These are phyloP conservation scores for Ctenochaetus hawaiiensis DNA, from an alignment of 2,797 vertebrate species.

Conservation along the genomic window DNA sequence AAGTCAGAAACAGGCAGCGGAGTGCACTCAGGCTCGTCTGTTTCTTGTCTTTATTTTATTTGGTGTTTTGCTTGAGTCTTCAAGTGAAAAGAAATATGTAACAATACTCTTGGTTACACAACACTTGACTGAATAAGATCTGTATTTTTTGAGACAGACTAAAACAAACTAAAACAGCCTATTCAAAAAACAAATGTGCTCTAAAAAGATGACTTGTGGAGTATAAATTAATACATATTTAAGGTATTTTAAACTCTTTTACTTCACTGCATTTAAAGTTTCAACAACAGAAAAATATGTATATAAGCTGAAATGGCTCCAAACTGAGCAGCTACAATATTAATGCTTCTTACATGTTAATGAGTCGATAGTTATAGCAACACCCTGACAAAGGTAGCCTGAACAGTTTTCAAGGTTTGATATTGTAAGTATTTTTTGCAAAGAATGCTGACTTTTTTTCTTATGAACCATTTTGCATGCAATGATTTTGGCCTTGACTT, in stretches of 20 bases:
- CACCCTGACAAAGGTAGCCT: no score
- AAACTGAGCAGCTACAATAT: not conserved
- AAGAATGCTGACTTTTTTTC: no score
- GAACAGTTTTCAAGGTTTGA: no score
- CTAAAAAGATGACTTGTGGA: not conserved
- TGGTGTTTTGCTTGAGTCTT: constrained; percentile 10
- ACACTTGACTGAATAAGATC: no score
- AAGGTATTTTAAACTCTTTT: not conserved
- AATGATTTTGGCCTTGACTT: no score
- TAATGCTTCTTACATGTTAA: not conserved
- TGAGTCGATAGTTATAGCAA: not conserved
- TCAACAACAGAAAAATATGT: not conserved
- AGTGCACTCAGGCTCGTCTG: not conserved
- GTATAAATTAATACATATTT: not conserved
- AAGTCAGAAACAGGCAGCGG: constrained; percentile 7
- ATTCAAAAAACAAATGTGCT: not conserved
- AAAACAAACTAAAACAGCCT: not conserved
- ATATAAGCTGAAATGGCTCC: not conserved
- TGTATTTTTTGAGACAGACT: no score
- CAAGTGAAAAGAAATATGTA: constrained; percentile 8
- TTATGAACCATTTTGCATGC: no score
- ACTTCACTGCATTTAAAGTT: not conserved
- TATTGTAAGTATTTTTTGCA: no score
- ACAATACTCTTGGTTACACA: not conserved
- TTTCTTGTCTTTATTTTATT: constrained; percentile 5